Base-by-base conservation (phyloP, 1,140 invertebrate genomes). In the Doryteuthis pealeii region DNA sequence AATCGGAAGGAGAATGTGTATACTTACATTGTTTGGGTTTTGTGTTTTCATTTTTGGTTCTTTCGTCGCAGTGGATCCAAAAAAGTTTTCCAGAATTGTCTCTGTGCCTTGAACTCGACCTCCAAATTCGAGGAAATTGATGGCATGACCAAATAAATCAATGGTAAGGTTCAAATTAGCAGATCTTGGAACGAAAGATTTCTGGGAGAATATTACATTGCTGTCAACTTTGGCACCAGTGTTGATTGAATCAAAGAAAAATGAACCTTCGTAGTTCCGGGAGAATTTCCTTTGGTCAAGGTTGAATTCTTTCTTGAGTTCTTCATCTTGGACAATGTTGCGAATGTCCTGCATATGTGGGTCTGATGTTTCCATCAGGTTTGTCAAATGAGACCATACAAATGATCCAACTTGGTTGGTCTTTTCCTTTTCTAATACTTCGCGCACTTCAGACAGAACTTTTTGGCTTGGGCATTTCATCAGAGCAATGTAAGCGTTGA, bases 371-470 rank as follows among this genome's bases (percentile, higher is more conserved):
- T 94, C 93, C 69, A 93, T 91, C 32, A 96, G 84, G 87, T 96
- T 97, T 58, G 91, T 93, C 45, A 98, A 88, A 86, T 98, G 95
- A 66, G 94, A 96, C 94, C 94, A 96, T 14, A 98, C 93, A 85
- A 96, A 98, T 15, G 95, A 95, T 6, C 95, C 95, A 71, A 96
- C 96, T 95, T 98, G 95, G 87, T 97, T 97, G 1, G 96, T 92
- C 82, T 93, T 90, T 86, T 97, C 96, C 40, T 90, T 85, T 70
- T 91, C 88, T 2, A 97, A 87, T 1, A 79, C 77, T 43, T 91
- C 88, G 80, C 93, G 92, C 62, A 97, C 92, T 43, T 91, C 90
- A 62, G 91, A 90, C 1, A 98, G 89, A 1, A 92, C 90, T 32
- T 91, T 89, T 73, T 94, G 92, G 79, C 92, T 91, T 0, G 95